These are phyloP conservation scores for Bombus affinis DNA, from an alignment of 1,140 invertebrate genomes.

Conservation along the genomic window DNA sequence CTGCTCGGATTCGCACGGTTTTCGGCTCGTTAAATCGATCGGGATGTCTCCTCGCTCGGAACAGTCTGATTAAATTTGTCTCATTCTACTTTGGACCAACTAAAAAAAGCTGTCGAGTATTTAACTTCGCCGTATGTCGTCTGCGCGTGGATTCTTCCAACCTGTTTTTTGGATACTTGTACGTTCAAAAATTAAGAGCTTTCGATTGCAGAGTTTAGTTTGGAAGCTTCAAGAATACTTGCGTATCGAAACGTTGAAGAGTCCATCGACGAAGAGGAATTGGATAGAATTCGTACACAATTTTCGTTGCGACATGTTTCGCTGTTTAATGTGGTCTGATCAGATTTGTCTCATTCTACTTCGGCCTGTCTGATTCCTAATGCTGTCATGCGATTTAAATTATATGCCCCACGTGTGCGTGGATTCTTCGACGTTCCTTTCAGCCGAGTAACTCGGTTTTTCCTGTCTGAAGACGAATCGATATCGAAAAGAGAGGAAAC, in stretches of 20 bases:
- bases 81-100: not conserved
- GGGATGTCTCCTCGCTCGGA: not conserved
- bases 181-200: not conserved
- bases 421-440: no score
- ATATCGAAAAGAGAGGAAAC: slow-evolving; percentile 15
- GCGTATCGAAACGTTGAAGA: no score
- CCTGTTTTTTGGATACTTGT: no score
- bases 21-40: slow-evolving; percentile 47
- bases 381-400: no score
- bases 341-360: no score
- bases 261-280: no score
- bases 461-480: not conserved
- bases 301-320: no score
- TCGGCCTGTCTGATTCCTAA: no score
- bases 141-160: no score
- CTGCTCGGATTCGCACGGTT: slow-evolving; percentile 65
- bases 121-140: not conserved
- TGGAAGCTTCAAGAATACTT: not conserved
- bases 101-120: not conserved
- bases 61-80: not conserved
- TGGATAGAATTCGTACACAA: no score
- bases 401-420: no score
- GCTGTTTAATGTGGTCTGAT: no score
- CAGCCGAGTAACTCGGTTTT: not conserved
- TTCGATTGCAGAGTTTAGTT: not conserved